These are phyloP conservation scores for Junonia oenone DNA, from an alignment of 2,888 invertebrate genomes.

Conservation along the genomic window DNA sequence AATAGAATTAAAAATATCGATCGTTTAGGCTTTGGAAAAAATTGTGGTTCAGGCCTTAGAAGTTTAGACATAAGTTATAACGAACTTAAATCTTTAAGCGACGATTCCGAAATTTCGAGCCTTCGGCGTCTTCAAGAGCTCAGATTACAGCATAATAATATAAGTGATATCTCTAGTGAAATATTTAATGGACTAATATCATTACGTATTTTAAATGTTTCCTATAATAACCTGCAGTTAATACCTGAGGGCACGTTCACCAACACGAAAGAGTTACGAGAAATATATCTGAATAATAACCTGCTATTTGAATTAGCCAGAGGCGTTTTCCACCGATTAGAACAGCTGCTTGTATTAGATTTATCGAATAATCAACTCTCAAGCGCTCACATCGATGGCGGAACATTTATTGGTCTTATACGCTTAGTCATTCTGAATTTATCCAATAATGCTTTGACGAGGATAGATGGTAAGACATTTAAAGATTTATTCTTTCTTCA, in stretches of 20 bases:
- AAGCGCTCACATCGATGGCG: conserved; percentile 90
- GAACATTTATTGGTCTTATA: conserved; percentile 91
- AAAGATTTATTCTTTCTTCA: conserved; percentile 92
- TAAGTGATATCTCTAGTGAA: conserved; percentile 88
- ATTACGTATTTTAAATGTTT: conserved; percentile 89
- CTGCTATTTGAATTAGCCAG: conserved; percentile 90
- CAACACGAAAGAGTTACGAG: conserved; percentile 88
- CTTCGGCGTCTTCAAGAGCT: conserved; percentile 89
- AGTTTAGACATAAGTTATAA: conserved; percentile 90
- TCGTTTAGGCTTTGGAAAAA: conserved; percentile 84
- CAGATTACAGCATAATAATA: conserved; percentile 89
- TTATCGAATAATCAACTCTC: conserved; percentile 92
- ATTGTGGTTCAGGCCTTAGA: conserved; percentile 85
- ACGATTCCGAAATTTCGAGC: conserved; percentile 86
- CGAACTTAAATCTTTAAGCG: conserved; percentile 85
- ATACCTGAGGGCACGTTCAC: conserved; percentile 91
- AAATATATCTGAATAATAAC: conserved; percentile 92
- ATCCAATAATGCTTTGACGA: conserved; percentile 90
- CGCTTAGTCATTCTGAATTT: conserved; percentile 91
- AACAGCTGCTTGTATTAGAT: conserved; percentile 91
- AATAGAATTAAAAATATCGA: conserved; percentile 89
- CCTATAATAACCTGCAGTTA: conserved; percentile 89
- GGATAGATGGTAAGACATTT: conserved; percentile 91
- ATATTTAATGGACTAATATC: conserved; percentile 89
- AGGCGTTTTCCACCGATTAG: conserved; percentile 90